Evolutionary conservation across 2,113 vertebrate genomes (phyloP).

Genomic region (Helogale parvula): DNA sequence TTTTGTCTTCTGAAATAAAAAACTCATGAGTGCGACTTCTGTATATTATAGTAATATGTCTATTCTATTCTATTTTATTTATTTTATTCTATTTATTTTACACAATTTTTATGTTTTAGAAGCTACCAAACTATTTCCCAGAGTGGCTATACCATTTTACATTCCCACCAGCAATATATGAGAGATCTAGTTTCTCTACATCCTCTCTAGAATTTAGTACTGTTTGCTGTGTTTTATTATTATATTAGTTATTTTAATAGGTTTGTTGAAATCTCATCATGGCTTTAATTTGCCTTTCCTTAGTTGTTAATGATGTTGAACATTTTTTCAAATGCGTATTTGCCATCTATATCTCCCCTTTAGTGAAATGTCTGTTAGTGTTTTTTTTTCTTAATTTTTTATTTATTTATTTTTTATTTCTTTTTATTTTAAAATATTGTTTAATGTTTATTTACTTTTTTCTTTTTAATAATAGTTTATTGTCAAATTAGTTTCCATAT

Average conservation of each 20-base stretch:
- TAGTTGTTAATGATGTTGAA: background rate
- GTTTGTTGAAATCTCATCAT: background rate
- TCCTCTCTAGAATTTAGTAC: background rate
- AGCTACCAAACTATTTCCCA: background rate
- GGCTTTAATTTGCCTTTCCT: background rate
- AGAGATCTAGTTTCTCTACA: background rate
- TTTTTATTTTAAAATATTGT: too few relatives aligned
- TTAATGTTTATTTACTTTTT: too few relatives aligned
- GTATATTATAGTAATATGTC: background rate
- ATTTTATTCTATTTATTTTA: background rate
- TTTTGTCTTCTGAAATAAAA: background rate
- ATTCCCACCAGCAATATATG: background rate
- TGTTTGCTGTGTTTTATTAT: background rate
- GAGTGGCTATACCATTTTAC: background rate
- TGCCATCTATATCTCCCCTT: background rate
- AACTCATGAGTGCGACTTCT: background rate
- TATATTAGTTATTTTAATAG: background rate
- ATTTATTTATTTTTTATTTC: background rate
- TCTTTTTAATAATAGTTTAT: too few relatives aligned
- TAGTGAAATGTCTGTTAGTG: background rate
- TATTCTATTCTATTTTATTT: background rate
- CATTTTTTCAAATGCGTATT: background rate
- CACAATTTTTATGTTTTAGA: background rate
- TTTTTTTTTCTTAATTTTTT: too few relatives aligned
- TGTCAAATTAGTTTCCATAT: too few relatives aligned